Conservation (phyloP, 53 echinoderm and acorn worm genomes). For the Pentamera pediparva region DNA sequence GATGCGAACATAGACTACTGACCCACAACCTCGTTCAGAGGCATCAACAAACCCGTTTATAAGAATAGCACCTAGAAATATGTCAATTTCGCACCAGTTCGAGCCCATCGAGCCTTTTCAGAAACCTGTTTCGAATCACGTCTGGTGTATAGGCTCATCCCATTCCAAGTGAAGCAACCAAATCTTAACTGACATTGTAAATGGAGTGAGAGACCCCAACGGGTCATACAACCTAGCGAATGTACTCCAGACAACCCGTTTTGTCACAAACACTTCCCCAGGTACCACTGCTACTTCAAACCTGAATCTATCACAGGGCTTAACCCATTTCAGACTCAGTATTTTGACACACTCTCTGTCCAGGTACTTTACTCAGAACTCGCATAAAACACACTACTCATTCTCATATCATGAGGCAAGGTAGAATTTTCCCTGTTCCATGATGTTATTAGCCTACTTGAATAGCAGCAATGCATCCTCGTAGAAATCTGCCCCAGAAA, state of each 20-base stretch:
- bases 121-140: background rate
- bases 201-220: conserved; percentile 5
- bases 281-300: background rate
- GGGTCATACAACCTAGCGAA: conserved; percentile 4
- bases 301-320: background rate
- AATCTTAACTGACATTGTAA: conserved; percentile 20
- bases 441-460: conserved; percentile 2
- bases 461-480: conserved; percentile 19
- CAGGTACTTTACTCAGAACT: conserved; percentile 12
- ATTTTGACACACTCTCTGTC: conserved; percentile 1
- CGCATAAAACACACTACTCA: background rate
- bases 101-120: conserved; percentile 17
- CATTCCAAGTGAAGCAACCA: background rate
- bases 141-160: background rate
- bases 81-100: background rate
- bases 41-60: conserved; percentile 21
- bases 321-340: background rate
- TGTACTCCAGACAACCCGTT: background rate
- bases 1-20: conserved; percentile 30
- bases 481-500: conserved; percentile 25
- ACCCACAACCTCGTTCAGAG: conserved; percentile 34
- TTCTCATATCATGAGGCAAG: conserved; percentile 25
- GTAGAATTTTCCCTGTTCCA: conserved; percentile 10
- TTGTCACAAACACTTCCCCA: background rate
- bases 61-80: conserved; percentile 13